These are phyloP conservation scores for Smittia aterrima DNA, from an alignment of 2,888 invertebrate genomes.

Conservation along the genomic window DNA sequence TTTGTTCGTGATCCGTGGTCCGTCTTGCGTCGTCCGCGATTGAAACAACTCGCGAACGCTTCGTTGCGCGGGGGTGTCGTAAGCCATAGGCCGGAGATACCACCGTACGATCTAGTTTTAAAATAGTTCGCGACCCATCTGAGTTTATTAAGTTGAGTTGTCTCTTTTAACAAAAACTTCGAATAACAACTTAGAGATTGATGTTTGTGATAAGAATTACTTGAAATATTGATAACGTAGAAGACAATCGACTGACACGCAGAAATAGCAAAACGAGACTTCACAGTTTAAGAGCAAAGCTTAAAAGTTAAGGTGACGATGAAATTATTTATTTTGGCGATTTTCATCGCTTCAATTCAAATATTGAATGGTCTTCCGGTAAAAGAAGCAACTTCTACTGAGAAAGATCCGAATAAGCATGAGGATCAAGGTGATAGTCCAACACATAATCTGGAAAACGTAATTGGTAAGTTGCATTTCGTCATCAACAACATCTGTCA, in stretches of 20 bases:
- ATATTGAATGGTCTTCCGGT: not conserved
- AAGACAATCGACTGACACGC: not conserved
- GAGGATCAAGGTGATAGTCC: conserved; percentile 14
- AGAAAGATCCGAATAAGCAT: not conserved
- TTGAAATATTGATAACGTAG: not conserved
- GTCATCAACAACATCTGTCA: not conserved
- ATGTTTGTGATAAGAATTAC: not conserved
- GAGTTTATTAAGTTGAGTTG: no score
- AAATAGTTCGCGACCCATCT: no score
- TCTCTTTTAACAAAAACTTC: not conserved
- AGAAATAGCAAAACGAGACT: not conserved
- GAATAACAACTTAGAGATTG: not conserved
- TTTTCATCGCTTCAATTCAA: not conserved
- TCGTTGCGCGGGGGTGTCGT: no score
- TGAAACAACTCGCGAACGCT: no score
- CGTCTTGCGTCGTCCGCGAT: no score
- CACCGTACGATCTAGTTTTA: no score
- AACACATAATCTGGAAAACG: conserved; percentile 27
- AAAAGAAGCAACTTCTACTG: conserved; percentile 17
- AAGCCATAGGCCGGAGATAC: no score
- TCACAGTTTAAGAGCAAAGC: not conserved
- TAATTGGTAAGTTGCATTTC: conserved; percentile 20
- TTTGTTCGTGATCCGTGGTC: no score
- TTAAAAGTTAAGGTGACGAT: not conserved
- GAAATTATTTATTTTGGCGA: not conserved